Evolutionary conservation across 2,797 vertebrate species (phyloP), one percentile per base, ranked within the genome.

Genomic region (Anisognathus igniventris): DNA sequence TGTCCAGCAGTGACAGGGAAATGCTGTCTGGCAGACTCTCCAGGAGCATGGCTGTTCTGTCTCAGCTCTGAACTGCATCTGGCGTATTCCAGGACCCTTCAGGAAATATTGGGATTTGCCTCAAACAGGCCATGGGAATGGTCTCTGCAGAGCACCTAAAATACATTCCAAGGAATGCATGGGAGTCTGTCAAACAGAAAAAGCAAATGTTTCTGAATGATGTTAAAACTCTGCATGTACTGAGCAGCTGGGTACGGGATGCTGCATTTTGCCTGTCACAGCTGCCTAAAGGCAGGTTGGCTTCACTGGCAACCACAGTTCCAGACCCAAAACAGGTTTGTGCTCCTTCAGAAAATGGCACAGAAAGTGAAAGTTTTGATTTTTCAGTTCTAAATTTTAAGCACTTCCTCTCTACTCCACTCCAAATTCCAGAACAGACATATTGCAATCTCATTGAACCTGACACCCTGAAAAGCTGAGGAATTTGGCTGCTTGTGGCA

Each of bases 121-220:
- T 94, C 86, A n/a, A 86, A 45, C 90, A 42, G 90, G 53, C 90
- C 90, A 95, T 84, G 93, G 93, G 92, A 96, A 95, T 70, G 79
- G 70, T 88, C 73, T 88, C 90, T 51, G 80, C 79, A 90, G 70
- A 96, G 86, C 93, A 95, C 93, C 94, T 95, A 93, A 94, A 96
- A 96, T 90, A 86, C 82, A 60, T 90, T 94, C 92, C 86, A 90
- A 95, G 70, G 94, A 96, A 95, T 64, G 73, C 2, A 37, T 81
- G 83, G 93, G 90, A 95, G 54, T 84, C 25, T 86, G 76, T 88
- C 76, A 88, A 72, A 84, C 28, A 80, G 76, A 56, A 78, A 67
- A 77, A 75, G 42, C 25, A 62, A 72, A 81, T 23, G 82, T 31
- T 92, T 88, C 73, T 3, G 1, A 88, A 60, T 8, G 8, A 83